Evolutionary conservation across 2,888 invertebrate species (phyloP).

Genomic region (Cantharis lateralis): DNA sequence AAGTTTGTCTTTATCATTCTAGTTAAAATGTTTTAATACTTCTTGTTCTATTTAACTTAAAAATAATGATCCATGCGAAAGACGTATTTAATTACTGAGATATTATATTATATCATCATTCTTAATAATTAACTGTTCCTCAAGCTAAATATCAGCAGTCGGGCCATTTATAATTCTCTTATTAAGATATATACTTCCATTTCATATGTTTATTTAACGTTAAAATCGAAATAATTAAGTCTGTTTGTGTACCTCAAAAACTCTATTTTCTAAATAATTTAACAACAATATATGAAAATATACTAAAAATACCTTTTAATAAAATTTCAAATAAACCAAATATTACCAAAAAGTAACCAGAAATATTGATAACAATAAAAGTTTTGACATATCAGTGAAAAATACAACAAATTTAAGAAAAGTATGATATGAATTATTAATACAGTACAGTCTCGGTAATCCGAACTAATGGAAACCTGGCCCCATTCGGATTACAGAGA

Average conservation of each 20-base stretch:
- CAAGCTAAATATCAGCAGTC: background rate
- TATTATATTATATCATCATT: background rate
- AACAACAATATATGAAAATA: background rate
- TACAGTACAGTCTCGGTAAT: no score
- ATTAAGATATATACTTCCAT: background rate
- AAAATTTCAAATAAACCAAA: no score
- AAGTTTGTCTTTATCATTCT: background rate
- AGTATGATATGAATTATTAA: no score
- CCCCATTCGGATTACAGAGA: no score
- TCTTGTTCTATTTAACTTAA: background rate
- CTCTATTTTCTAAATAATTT: background rate
- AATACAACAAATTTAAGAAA: no score
- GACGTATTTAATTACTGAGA: slow-evolving; percentile 1
- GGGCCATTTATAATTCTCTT: slow-evolving; percentile 1
- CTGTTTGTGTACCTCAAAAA: background rate
- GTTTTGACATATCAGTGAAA: no score
- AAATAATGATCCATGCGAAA: slow-evolving; percentile 1
- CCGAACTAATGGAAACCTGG: no score
- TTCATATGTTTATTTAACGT: background rate
- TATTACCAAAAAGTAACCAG: no score
- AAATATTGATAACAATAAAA: no score
- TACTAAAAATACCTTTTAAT: no score
- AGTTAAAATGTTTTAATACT: background rate
- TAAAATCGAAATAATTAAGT: background rate
- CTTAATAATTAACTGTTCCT: slow-evolving; percentile 3